Evolutionary conservation across 2,888 invertebrate species (phyloP).

Genomic region (Ischnus inquisitorius): DNA sequence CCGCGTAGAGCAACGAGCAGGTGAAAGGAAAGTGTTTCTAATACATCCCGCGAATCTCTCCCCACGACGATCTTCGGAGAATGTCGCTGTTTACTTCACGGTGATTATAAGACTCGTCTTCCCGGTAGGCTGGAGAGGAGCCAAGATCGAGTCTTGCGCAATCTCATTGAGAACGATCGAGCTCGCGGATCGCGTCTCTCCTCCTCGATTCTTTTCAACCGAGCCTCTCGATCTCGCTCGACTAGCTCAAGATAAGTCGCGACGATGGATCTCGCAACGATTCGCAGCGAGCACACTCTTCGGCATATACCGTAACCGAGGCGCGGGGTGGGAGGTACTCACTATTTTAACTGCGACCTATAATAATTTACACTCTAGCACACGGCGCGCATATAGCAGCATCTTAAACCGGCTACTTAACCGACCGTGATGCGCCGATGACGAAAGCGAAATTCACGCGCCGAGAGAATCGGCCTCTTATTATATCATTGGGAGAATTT

Average conservation of each 20-base stretch:
- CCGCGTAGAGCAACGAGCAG: slow-evolving; percentile 52
- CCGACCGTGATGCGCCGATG: slow-evolving; percentile 41
- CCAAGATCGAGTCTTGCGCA: slow-evolving; percentile 53
- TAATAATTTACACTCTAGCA: slow-evolving; percentile 34
- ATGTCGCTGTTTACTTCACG: slow-evolving; percentile 12
- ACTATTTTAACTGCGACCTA: slow-evolving; percentile 22
- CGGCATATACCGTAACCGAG: not conserved
- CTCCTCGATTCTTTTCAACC: slow-evolving; percentile 22
- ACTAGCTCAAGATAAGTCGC: not conserved
- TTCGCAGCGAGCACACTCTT: not conserved
- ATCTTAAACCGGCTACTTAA: slow-evolving; percentile 22
- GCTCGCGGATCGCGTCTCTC: slow-evolving; percentile 51
- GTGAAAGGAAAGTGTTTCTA: slow-evolving; percentile 70
- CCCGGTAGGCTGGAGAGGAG: slow-evolving; percentile 27
- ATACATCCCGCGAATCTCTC: slow-evolving; percentile 59
- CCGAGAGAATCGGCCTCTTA: not conserved
- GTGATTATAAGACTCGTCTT: slow-evolving; percentile 60
- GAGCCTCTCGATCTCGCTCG: not conserved
- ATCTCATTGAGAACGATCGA: slow-evolving; percentile 66
- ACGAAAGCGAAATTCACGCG: slow-evolving; percentile 34
- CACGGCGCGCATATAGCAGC: not conserved
- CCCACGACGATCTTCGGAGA: slow-evolving; percentile 23
- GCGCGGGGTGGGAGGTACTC: not conserved
- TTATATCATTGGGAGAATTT: slow-evolving; percentile 1
- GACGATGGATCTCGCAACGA: slow-evolving; percentile 5